Evolutionary conservation across 2,888 invertebrate genomes (phyloP), one percentile per base, ranked within the genome.

Genomic region (Nymphalis polychloros): DNA sequence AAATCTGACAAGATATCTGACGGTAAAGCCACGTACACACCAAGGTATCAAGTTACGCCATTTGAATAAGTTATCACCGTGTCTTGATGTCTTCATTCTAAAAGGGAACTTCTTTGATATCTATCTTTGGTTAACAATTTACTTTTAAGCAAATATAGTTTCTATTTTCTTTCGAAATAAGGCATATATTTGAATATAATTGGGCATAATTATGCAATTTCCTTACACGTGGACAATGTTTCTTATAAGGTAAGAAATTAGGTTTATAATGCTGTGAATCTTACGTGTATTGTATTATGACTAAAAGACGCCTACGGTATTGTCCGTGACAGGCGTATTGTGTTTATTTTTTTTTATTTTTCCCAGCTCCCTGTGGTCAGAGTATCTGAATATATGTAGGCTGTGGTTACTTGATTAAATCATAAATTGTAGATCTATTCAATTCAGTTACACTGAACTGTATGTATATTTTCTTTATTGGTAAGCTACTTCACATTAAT

Each of bases 21-120:
- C 63, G 71, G 75, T 78, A 75, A 79, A 77, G 76, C 79, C 89
- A 89, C 89, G 89, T 88, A 88, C 84, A 80, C 78, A 77, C 79
- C 67, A 71, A 71, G 73, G 85, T 86, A 86, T 90, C 85, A 80
- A 77, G 87, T 90, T 90, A 84, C 89, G 78, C 75, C 81, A 88
- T 89, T 89, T 88, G 83, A 89, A 89, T 90, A 89, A 90, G 81
- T 85, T 89, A 89, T 86, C 74, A 79, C 78, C 67, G 71, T 76
- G 61, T 75, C 77, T 79, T 86, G 89, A 90, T 88, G 88, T 86
- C 90, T 90, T 86, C 87, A 90, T 90, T 88, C 85, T 82, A 83
- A 71, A 81, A 81, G 75, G 64, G 64, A 71, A 67, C 64, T 59
- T 19, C 20, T 63, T 71, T 69, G 72, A 69, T 71, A 71, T 53